Percentiles rank a stretch among this genome's conserved stretches.
These are phyloP conservation scores for Cheilosia soror DNA, from an alignment of 2,888 invertebrate species.

Conservation along the genomic window DNA sequence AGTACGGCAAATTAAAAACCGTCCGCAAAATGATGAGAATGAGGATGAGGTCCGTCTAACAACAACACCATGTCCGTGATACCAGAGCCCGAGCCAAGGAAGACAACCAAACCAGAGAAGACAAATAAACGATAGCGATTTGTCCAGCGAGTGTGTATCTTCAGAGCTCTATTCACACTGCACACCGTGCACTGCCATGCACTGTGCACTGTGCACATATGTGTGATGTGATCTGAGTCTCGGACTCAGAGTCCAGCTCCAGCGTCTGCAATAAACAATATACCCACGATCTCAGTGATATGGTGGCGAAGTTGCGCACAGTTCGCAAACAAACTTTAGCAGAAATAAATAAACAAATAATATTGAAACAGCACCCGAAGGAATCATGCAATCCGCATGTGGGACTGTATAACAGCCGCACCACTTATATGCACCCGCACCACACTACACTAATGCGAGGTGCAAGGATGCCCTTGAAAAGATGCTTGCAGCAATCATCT, in stretches of 20 bases:
- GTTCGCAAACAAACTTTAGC: slow-evolving; percentile 17
- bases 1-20: slow-evolving; percentile 61
- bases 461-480: slow-evolving; percentile 62
- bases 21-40: slow-evolving; percentile 11
- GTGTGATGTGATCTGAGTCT: slow-evolving; percentile 29
- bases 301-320: slow-evolving; percentile 17
- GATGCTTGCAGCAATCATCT: slow-evolving; percentile 23
- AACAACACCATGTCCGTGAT: not conserved
- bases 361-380: slow-evolving; percentile 12
- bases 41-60: slow-evolving; percentile 22
- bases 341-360: slow-evolving; percentile 53
- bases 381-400: slow-evolving; percentile 22
- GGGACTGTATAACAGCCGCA: slow-evolving; percentile 5
- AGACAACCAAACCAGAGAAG: not conserved
- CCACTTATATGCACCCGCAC: slow-evolving; percentile 8
- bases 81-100: not conserved
- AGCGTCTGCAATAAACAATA: slow-evolving; percentile 53
- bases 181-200: not conserved
- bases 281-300: slow-evolving; percentile 24
- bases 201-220: not conserved
- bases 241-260: not conserved
- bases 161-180: slow-evolving; percentile 25
- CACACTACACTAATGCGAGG: not conserved
- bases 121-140: slow-evolving; percentile 54
- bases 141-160: slow-evolving; percentile 47